Base-by-base conservation (phyloP, 2,888 invertebrate genomes). In the Xanthorhoe spadicearia region DNA sequence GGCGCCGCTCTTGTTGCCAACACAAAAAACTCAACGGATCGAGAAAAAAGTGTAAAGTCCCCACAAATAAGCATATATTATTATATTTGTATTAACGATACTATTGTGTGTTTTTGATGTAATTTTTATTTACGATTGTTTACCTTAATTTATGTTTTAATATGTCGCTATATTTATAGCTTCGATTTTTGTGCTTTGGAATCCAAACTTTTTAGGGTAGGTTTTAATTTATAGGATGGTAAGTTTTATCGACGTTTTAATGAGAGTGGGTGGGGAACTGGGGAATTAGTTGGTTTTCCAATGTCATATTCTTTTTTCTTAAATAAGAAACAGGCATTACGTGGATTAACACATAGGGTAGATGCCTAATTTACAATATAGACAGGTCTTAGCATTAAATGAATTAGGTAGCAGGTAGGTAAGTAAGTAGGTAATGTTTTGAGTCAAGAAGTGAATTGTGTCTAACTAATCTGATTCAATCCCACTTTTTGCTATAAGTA, bases 61-160 rank as follows among this genome's bases (percentile, higher is more conserved):
- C 83, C 85, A 89, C 88, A 88, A 88, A 90, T 86, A 87, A 85
- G 86, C 89, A 92, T 92, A 89, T 90, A 87, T 92, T 90, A 87
- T 92, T 92, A 92, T 89, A 83, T 74, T 79, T 78, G 84, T 89
- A 91, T 90, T 91, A 91, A 92, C 84, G 89, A 87, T 72, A 78
- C 82, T 81, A 85, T 90, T 91, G 91, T 92, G 83, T 86, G 86
- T 84, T 88, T 91, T 88, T 80, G 84, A 83, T 90, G 87, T 91
- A 88, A 90, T 90, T 85, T 91, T 92, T 92, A 93, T 93, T 93
- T 92, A 93, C 87, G 90, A 90, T 92, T 93, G 92, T 92, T 93
- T 92, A 92, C 85, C 85, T 88, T 87, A 88, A 88, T 92, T 92
- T 92, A 92, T 92, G 92, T 92, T 92, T 92, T 92, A 92, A 92